Conservation (phyloP, 2,797 vertebrate genomes). For the Melanitta fusca region DNA sequence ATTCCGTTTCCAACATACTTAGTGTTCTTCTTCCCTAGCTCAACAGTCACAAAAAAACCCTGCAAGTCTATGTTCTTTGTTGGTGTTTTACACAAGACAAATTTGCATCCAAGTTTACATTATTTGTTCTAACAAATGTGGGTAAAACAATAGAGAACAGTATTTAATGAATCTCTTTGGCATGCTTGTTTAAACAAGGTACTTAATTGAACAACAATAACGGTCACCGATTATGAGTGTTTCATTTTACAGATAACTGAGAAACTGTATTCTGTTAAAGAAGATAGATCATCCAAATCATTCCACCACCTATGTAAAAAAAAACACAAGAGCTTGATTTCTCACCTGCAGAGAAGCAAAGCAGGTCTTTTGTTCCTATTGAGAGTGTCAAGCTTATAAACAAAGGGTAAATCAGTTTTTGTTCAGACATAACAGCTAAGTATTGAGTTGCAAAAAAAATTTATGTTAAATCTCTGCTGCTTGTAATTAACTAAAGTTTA, state of each 20-base stretch:
- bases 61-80: background rate
- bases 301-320: background rate
- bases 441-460: background rate
- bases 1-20: background rate
- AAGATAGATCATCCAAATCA: background rate
- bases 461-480: background rate
- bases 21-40: background rate
- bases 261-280: background rate
- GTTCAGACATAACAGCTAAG: background rate
- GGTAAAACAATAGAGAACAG: background rate
- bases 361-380: background rate
- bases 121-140: background rate
- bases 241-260: constrained; percentile 7
- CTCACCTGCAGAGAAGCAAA: background rate
- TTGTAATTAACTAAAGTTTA: background rate
- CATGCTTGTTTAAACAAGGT: background rate
- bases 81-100: background rate
- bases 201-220: background rate
- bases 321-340: background rate
- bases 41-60: background rate
- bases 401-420: background rate
- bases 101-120: background rate
- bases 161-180: background rate
- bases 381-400: background rate
- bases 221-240: background rate